phyloP scores from a whole-genome alignment of 2,888 invertebrate genomes.

The Andrena fulva region DNA sequence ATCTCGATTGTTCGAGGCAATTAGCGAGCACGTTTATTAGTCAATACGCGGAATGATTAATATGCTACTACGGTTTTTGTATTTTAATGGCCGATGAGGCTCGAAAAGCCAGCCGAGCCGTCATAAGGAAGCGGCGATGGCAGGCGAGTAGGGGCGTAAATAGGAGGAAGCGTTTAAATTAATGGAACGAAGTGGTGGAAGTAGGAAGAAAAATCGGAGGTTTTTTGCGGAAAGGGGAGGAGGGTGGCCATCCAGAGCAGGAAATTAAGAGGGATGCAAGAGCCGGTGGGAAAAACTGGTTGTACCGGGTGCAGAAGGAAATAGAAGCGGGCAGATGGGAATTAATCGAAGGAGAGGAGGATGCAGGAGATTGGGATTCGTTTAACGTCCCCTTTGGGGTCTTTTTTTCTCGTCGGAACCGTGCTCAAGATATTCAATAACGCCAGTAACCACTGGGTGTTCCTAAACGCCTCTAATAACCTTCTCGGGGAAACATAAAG shows the following conservation, averaged over 20 bases:
- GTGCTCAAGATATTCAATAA: too few relatives aligned
- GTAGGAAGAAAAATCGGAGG: not conserved
- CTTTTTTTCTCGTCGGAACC: not conserved
- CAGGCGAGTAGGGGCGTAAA: conserved; percentile 5
- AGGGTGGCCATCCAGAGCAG: conserved; percentile 25
- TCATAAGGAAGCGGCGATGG: conserved; percentile 26
- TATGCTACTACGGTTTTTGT: not conserved
- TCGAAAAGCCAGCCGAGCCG: conserved; percentile 15
- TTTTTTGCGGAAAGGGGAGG: conserved; percentile 16
- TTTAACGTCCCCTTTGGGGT: conserved; percentile 9
- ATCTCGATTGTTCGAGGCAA: not conserved
- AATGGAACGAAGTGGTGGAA: conserved; percentile 38
- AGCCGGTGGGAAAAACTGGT: conserved; percentile 23
- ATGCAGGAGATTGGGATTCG: not conserved
- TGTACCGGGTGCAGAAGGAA: conserved; percentile 9
- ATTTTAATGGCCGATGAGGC: not conserved
- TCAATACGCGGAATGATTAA: too few relatives aligned
- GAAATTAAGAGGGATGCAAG: conserved; percentile 36
- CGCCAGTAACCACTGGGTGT: not conserved
- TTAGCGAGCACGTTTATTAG: not conserved
- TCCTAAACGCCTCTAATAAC: not conserved
- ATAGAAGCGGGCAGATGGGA: conserved; percentile 23
- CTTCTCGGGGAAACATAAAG: not conserved
- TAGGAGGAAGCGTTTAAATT: conserved; percentile 42
- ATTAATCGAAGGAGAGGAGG: conserved; percentile 31